Base-by-base conservation (phyloP, 2,797 vertebrate genomes). In the Enteromius fasciolatus region DNA sequence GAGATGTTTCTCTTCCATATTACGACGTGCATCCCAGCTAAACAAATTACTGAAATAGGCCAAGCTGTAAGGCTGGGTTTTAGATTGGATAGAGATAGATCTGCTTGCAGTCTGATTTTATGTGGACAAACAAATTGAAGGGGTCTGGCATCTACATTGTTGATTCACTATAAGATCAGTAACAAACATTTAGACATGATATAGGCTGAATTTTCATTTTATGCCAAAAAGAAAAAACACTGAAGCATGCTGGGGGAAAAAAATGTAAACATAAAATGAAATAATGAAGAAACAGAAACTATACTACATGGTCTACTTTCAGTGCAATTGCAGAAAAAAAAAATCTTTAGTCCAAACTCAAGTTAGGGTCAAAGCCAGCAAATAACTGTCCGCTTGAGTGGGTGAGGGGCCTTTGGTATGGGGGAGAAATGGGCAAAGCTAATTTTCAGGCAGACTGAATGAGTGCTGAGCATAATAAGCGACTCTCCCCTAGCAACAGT, bases 381-480 rank as follows among this genome's bases (percentile, higher is more conserved):
- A 14, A 63, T 66, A 41, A 63, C 78, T 70, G 28, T 80, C 61
- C 31, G 25, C 7, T 52, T 72, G 59, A 81, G 41, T 59, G 73
- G 73, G 33, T 44, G 54, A 77, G 72, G 70, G 80, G 80, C 66
- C 64, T 50, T 81, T 76, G 57, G 73, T 63, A 64, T 61, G 57
- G 44, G 75, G 41, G 57, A 69, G n/a, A 72, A 59, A 17, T 41
- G 54, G 78, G 64, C 57, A 70, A 57, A 50, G 63, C 78, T 31
- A 12, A 66, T 75, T 78, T 83, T 68, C 61, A 78, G 74, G 15
- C 44, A 77, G 57, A 18, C 23, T 68, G 73, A 84, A 83, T 57
- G 67, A 78, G 57, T 76, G 69, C 31, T 5, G 66, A 70, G 64
- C 75, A 88, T 83, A 74, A 79, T 75, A 76, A 82, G 77, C 41